Evolutionary conservation across 2,888 invertebrate genomes (phyloP).

Genomic region (Endotricha flammealis): DNA sequence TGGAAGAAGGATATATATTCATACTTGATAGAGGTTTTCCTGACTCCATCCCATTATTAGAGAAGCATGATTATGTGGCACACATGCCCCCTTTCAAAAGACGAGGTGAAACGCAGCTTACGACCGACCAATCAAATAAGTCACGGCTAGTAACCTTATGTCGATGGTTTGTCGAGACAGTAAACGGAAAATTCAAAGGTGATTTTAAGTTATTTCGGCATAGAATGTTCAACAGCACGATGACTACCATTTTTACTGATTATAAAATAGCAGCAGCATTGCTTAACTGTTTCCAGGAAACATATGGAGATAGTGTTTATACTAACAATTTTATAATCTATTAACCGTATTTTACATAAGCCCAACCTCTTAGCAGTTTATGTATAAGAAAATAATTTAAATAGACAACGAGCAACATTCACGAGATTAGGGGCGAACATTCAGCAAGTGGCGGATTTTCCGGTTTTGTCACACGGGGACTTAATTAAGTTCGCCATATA

Average conservation of each 20-base stretch:
- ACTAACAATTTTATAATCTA: constrained; percentile 6
- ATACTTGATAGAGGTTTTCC: constrained; percentile 11
- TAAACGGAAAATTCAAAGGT: constrained; percentile 13
- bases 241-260: not conserved
- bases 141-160: constrained; percentile 12
- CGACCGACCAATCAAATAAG: constrained; percentile 9
- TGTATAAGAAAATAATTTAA: constrained; percentile 10
- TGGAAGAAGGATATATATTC: too few species aligned
- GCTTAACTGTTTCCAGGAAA: not conserved
- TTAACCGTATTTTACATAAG: constrained; percentile 8
- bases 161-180: constrained; percentile 13
- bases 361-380: constrained; percentile 8
- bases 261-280: not conserved
- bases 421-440: not conserved
- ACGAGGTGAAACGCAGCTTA: constrained; percentile 10
- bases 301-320: not conserved
- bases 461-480: too few species aligned
- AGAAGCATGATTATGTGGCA: constrained; percentile 8
- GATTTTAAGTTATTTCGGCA: constrained; percentile 12
- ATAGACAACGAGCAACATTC: constrained; percentile 12
- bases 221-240: constrained; percentile 4
- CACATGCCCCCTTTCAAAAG: constrained; percentile 10
- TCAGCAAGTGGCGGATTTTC: too few species aligned
- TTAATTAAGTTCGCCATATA: too few species aligned
- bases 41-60: constrained; percentile 7